Conservation (phyloP, 1,140 invertebrate species). For the Drosophila guanche region DNA sequence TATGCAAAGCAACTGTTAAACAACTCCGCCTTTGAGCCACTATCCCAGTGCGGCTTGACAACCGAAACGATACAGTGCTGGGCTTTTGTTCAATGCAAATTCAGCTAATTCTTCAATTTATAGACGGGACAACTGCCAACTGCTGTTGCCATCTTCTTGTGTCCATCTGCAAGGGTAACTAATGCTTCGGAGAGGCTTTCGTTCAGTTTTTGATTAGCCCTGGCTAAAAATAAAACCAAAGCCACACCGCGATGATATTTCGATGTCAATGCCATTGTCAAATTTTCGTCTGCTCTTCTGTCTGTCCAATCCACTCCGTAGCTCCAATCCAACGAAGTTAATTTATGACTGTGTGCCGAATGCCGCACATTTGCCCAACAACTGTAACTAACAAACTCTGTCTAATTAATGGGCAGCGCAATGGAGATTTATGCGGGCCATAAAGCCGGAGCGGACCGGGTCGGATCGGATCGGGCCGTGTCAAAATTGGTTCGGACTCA, state of each 20-base stretch:
- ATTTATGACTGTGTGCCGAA: neutral
- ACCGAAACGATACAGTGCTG: no score
- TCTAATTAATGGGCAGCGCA: constrained; percentile 53
- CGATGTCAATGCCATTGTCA: constrained; percentile 73
- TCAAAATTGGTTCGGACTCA: constrained; percentile 24
- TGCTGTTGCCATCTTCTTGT: no score
- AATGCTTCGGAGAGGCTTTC: no score
- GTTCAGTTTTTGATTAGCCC: constrained; percentile 6
- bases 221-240: constrained; percentile 26
- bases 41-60: no score
- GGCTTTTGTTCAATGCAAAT: no score
- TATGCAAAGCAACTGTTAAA: no score
- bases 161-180: no score
- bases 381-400: constrained; percentile 63
- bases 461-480: constrained; percentile 2
- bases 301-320: neutral
- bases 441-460: constrained; percentile 25
- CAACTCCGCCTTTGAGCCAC: no score
- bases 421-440: constrained; percentile 44
- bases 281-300: constrained; percentile 19
- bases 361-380: constrained; percentile 33
- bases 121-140: no score
- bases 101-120: no score
- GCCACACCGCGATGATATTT: constrained; percentile 23
- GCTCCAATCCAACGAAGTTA: no score